A percentile compares a stretch with the other conserved stretches of the same genome.
These are phyloP conservation scores for Rhea americana DNA, from an alignment of 2,113 vertebrate genomes.

Conservation along the genomic window DNA sequence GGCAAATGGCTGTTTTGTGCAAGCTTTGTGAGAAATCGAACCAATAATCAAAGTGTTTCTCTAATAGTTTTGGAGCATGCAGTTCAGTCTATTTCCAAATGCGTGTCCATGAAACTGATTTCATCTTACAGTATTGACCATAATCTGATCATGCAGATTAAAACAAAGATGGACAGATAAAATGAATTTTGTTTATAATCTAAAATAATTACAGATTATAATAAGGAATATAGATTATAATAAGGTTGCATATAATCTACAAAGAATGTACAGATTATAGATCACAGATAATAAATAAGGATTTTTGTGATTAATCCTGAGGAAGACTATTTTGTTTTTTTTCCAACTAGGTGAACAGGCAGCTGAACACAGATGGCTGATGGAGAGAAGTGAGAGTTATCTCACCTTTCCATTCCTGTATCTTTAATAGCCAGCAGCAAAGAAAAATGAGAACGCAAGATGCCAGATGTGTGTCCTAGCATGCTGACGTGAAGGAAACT, in stretches of 20 bases:
- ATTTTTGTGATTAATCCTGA: not conserved
- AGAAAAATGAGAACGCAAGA: not conserved
- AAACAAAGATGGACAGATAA: not conserved
- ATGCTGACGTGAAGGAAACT: not conserved
- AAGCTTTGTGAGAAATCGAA: not conserved
- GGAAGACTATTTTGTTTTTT: not conserved
- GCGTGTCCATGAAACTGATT: not conserved
- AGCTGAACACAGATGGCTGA: not conserved
- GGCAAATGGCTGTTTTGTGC: not conserved
- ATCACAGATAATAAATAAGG: not conserved
- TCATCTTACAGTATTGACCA: not conserved
- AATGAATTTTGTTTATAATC: not conserved
- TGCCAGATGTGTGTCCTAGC: constrained; percentile 15
- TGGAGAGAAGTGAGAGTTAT: not conserved
- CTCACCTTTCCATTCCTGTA: not conserved
- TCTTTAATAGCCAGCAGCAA: not conserved
- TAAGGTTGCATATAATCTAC: not conserved
- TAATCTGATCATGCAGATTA: not conserved
- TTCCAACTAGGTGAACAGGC: not conserved
- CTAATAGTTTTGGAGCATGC: not conserved
- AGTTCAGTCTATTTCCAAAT: not conserved
- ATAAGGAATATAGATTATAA: not conserved
- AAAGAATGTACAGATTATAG: not conserved
- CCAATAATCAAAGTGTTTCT: not conserved
- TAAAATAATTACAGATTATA: not conserved